phyloP scores from a whole-genome alignment of 2,888 invertebrate species.

The Agrotis ipsilon region DNA sequence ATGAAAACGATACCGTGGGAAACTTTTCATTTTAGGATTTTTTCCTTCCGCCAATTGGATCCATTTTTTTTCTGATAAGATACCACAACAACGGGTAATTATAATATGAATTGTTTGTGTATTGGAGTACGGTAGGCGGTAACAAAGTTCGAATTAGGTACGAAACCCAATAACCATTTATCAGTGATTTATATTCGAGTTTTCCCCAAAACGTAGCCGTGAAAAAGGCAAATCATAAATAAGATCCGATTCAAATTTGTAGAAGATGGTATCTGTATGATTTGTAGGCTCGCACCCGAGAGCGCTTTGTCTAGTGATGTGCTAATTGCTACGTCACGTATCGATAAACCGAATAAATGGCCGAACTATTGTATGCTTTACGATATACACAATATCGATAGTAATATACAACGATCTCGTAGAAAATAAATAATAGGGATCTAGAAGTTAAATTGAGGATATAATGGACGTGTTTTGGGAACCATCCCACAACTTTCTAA shows the following conservation, averaged over 20 bases:
- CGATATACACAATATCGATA: conserved; percentile 61
- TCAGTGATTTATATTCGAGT: conserved; percentile 89
- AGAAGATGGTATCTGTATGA: conserved; percentile 91
- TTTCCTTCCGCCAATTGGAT: conserved; percentile 65
- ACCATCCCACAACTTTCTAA: conserved; percentile 3
- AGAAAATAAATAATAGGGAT: conserved; percentile 29
- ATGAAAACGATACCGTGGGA: conserved; percentile 83
- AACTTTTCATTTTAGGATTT: conserved; percentile 69
- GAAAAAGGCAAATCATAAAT: conserved; percentile 92
- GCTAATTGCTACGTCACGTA: conserved; percentile 86
- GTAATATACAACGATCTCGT: conserved; percentile 43
- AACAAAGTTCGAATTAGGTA: conserved; percentile 83
- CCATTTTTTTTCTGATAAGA: conserved; percentile 70
- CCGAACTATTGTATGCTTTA: conserved; percentile 65
- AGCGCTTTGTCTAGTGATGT: conserved; percentile 89
- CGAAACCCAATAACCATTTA: conserved; percentile 86
- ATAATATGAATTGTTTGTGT: conserved; percentile 64
- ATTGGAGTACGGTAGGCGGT: conserved; percentile 70
- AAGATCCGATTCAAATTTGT: conserved; percentile 92
- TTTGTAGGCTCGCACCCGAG: conserved; percentile 90
- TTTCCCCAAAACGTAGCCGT: conserved; percentile 90
- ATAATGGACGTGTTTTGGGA: neutral
- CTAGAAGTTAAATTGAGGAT: conserved; percentile 19
- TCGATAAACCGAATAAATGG: conserved; percentile 78
- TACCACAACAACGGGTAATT: conserved; percentile 47